Conservation (phyloP, 2,113 vertebrate genomes). For the Pionites leucogaster region DNA sequence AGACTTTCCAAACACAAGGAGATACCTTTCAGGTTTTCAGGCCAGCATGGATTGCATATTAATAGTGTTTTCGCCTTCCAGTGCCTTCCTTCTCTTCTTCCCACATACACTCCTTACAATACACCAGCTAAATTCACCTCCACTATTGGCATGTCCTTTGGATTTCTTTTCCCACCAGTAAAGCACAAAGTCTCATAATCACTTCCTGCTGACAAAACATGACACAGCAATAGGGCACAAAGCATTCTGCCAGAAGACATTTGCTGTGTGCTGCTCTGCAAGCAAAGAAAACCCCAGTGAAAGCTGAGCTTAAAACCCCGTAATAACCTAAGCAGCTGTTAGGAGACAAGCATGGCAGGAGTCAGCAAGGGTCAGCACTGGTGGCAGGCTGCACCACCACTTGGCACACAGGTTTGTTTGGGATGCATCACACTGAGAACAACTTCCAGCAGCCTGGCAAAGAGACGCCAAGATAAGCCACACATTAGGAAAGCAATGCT, state of each 20-base stretch:
- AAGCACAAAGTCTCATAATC: neutral
- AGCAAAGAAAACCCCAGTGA: neutral
- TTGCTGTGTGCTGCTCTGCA: neutral
- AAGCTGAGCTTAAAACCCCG: neutral
- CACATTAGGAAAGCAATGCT: rapidly evolving
- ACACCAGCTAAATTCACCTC: neutral
- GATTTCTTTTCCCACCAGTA: neutral
- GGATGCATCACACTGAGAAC: neutral
- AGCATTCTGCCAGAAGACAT: neutral
- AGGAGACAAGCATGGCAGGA: neutral
- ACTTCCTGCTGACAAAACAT: neutral
- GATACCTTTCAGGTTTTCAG: constrained; percentile 48
- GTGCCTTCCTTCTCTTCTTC: neutral
- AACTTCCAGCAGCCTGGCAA: neutral
- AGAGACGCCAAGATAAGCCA: neutral
- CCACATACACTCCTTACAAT: neutral
- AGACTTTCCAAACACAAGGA: constrained; percentile 17
- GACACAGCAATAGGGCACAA: neutral
- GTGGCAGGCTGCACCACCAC: rapidly evolving
- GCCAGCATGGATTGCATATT: constrained; percentile 25
- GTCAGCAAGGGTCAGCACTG: neutral
- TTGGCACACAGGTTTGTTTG: neutral
- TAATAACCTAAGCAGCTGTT: neutral
- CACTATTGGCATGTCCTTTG: neutral
- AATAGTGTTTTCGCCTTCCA: constrained; percentile 12